Base-by-base conservation (phyloP, 2,888 invertebrate species). In the Andrena flavipes region DNA sequence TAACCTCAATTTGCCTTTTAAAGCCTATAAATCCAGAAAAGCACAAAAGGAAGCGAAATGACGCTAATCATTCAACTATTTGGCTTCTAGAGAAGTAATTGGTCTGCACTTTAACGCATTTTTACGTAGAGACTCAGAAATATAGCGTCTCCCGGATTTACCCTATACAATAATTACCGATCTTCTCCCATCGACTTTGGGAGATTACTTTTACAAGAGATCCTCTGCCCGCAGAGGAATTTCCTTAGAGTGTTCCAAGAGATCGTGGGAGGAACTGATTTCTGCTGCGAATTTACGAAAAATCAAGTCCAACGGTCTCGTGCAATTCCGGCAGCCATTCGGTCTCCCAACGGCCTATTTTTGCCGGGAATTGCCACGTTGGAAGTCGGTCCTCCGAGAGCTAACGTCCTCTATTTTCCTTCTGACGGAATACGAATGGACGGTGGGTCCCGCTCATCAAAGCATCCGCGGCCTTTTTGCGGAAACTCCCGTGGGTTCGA, bases 341-440 rank as follows among this genome's bases (percentile, higher is more conserved):
- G 1, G 0, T 30, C 54, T 62, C 42, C 64, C 20, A 16, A n/a
- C 64, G 51, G 70, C 59, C 64, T 23, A 64, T 64, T 69, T 59
- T 49, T 49, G 30, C 8, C 13, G 26, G 20, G 48, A 70, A 71
- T 20, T 60, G 49, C 71, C 49, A 70, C 10, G 68, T 59, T 30
- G 20, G 42, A 68, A 16, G 4, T 42, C 56, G 10, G 20, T 54
- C 71, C 42, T 51, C 10, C 3, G 51, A 29, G 72, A 23, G 48
- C 23, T 42, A 10, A 2, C 16, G 16, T 33, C 51, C 42, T 51
- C 51, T 49, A 26, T 49, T 42, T 59, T 59, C 49, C 16, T 51
- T 65, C 16, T 23, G 10, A 42, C 64, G 26, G 59, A 65, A 65
- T 65, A 71, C 59, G 42, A 80, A 79, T 79, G 51, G 16, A 51